A percentile compares a stretch with the other conserved stretches of the same genome.
phyloP scores from a whole-genome alignment of 2,888 invertebrate genomes.

The Philereme vetulata region DNA sequence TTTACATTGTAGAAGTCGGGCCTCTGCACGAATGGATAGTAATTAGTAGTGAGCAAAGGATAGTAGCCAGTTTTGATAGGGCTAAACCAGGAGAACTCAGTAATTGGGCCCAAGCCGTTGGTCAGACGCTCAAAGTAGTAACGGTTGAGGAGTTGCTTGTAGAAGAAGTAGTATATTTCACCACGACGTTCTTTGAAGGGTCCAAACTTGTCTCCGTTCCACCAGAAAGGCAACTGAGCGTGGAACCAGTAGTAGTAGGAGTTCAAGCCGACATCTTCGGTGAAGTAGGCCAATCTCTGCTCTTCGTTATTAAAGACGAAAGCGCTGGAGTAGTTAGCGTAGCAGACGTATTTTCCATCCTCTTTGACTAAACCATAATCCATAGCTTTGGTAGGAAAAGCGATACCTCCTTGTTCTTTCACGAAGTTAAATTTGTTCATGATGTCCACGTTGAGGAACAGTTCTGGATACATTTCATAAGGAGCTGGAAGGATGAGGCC shows the following conservation, averaged over 20 bases:
- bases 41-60: conserved; percentile 45
- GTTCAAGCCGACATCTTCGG: conserved; percentile 88
- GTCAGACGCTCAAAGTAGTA: conserved; percentile 88
- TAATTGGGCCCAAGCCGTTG: conserved; percentile 85
- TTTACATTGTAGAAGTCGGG: conserved; percentile 85
- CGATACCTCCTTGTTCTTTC: conserved; percentile 66
- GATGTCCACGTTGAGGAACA: conserved; percentile 85
- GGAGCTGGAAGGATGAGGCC: conserved; percentile 85
- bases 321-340: conserved; percentile 84
- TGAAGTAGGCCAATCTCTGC: conserved; percentile 86
- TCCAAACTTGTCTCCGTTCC: conserved; percentile 78
- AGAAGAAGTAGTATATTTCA: conserved; percentile 86
- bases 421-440: conserved; percentile 70
- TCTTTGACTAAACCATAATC: conserved; percentile 69
- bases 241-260: conserved; percentile 87
- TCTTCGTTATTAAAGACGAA: conserved; percentile 81
- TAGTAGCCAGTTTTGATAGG: conserved; percentile 75
- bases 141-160: conserved; percentile 87
- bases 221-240: conserved; percentile 85
- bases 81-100: conserved; percentile 85
- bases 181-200: conserved; percentile 84
- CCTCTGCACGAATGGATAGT: conserved; percentile 82
- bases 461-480: conserved; percentile 87
- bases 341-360: conserved; percentile 72
- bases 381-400: conserved; percentile 56